Evolutionary conservation across 2,888 invertebrate genomes (phyloP), one percentile per base, ranked within the genome.

Genomic region (Tortricodes alternella): DNA sequence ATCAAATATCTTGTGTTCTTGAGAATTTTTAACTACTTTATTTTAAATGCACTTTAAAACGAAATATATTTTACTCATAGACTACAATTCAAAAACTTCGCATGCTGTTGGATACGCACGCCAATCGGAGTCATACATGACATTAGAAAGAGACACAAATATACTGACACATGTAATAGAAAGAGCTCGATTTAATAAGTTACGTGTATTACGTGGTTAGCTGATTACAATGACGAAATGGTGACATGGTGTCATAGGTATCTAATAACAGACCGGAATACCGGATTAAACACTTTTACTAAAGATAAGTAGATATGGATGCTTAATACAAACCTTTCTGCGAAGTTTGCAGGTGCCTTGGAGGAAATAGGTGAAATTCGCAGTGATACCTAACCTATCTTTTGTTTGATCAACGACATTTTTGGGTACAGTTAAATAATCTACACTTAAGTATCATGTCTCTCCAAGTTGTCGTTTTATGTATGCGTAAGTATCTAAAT

Each of bases 121-220:
- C 89, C 86, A 84, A 85, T 87, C 78, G 70, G 62, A 58, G 62
- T 48, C 66, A 71, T 78, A 88, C 89, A 89, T 78, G 80, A 70
- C 83, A 85, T 75, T 60, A 75, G 77, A 84, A 56, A 62, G 80
- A 74, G 78, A 85, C 23, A 61, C 18, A 64, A 52, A 74, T 79
- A 81, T 29, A 23, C 23, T 38, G 29, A 23, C 6, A 2, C 0
- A 2, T 49, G 52, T 11, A 63, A 56, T 8, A 46, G 64, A 81
- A 62, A 64, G 71, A 69, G 62, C 44, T n/a, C 50, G 32, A 41
- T 44, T 41, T 63, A 29, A 59, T 69, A 76, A 76, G 76, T 76
- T 76, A 65, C 67, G 62, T 61, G 59, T 55, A 55, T 56, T 56
- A 56, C 56, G 56, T 56, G 56, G 48, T 41, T 49, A 48, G 18